Evolutionary conservation across 2,113 vertebrate genomes (phyloP).

Genomic region (Trinectes maculatus): DNA sequence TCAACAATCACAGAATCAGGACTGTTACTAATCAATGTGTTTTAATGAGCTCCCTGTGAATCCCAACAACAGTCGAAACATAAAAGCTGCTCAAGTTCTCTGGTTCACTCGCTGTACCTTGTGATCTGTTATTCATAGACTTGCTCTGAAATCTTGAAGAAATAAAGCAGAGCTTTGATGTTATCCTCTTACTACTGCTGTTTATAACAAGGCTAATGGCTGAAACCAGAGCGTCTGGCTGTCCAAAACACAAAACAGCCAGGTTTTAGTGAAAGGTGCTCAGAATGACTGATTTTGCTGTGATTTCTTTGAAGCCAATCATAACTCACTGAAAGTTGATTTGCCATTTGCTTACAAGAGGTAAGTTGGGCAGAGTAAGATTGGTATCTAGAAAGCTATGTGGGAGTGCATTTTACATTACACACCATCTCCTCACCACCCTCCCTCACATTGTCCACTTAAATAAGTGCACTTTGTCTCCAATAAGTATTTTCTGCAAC

Average conservation of each 20-base stretch:
- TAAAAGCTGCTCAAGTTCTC: conserved; percentile 71
- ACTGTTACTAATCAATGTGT: conserved; percentile 72
- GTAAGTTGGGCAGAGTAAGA: conserved; percentile 29
- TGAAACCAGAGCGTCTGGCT: conserved; percentile 50
- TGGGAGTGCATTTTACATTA: conserved; percentile 35
- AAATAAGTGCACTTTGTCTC: conserved; percentile 26
- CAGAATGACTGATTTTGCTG: conserved; percentile 20
- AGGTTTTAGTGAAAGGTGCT: conserved; percentile 31
- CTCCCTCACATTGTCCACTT: conserved; percentile 41
- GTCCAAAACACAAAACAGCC: conserved; percentile 50
- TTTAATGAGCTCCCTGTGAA: conserved; percentile 73
- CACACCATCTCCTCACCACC: conserved; percentile 25
- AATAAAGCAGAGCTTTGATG: conserved; percentile 72
- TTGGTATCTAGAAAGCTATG: conserved; percentile 21
- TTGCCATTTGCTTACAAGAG: conserved; percentile 34
- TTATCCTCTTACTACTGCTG: conserved; percentile 64
- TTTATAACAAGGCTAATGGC: conserved; percentile 61
- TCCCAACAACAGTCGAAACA: conserved; percentile 70
- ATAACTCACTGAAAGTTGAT: conserved; percentile 24
- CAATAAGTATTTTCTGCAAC: conserved; percentile 11
- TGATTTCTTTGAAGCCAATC: conserved; percentile 20
- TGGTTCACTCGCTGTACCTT: conserved; percentile 71
- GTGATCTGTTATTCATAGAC: conserved; percentile 77
- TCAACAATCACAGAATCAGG: conserved; percentile 71
- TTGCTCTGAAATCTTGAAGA: conserved; percentile 65